These are phyloP conservation scores for Ennomos quercinarius DNA, from an alignment of 2,888 invertebrate species.

Conservation along the genomic window DNA sequence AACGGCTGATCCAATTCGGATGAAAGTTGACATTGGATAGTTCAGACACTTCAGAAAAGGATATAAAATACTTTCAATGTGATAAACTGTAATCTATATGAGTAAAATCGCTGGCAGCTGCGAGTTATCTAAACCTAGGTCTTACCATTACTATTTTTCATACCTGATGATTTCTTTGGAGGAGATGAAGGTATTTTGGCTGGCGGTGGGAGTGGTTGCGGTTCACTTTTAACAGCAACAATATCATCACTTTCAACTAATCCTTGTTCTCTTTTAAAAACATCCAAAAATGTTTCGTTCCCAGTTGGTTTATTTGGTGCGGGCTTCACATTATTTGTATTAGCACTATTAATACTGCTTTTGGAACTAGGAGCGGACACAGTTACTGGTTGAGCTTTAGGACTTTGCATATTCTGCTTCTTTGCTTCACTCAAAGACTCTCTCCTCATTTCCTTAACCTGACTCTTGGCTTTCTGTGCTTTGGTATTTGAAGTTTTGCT, in stretches of 20 bases:
- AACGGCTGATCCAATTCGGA: too few relatives aligned
- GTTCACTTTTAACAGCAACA: conserved; percentile 63
- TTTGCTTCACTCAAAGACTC: conserved; percentile 56
- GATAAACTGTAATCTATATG: too few relatives aligned
- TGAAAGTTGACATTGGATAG: too few relatives aligned
- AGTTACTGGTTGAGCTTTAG: conserved; percentile 56
- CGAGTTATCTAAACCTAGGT: too few relatives aligned
- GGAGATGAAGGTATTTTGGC: conserved; percentile 59
- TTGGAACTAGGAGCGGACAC: conserved; percentile 54
- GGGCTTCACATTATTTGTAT: conserved; percentile 57
- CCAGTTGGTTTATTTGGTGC: conserved; percentile 51
- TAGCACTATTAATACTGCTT: conserved; percentile 74
- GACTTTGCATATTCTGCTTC: conserved; percentile 58
- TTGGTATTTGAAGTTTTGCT: conserved; percentile 66
- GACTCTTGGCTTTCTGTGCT: conserved; percentile 66
- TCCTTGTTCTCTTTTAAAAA: conserved; percentile 79
- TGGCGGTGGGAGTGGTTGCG: conserved; percentile 35
- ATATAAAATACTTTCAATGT: too few relatives aligned
- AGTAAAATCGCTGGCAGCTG: too few relatives aligned
- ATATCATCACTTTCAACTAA: conserved; percentile 53
- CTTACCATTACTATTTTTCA: not conserved
- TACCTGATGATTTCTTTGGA: conserved; percentile 69
- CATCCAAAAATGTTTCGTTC: conserved; percentile 77
- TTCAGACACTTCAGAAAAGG: too few relatives aligned
- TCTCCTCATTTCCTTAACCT: conserved; percentile 53